These are phyloP conservation scores for Microctenopoma steveboyesi DNA, from an alignment of 2,797 vertebrate genomes.

Conservation along the genomic window DNA sequence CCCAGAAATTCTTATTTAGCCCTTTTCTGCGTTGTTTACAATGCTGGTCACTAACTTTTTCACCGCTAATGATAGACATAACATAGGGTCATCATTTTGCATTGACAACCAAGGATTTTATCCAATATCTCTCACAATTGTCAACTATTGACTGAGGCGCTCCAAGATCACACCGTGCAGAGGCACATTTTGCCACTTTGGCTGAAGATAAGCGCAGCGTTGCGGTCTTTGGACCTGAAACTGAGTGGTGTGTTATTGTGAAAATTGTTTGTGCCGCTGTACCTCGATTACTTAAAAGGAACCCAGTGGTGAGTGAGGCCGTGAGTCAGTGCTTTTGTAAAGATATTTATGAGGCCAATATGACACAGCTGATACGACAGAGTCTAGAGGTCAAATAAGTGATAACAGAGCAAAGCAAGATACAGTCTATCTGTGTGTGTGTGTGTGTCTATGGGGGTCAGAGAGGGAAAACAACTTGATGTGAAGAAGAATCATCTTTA, in stretches of 20 bases:
- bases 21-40: no score
- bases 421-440: constrained; percentile 34
- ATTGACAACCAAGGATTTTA: not conserved
- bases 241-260: constrained; percentile 4
- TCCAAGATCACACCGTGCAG: not conserved
- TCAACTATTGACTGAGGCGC: not conserved
- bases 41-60: no score
- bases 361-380: constrained; percentile 57
- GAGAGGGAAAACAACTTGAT: constrained; percentile 34
- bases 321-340: constrained; percentile 52
- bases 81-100: not conserved
- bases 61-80: no score
- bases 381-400: constrained; percentile 64
- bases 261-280: constrained; percentile 33
- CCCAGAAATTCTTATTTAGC: not conserved
- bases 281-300: constrained; percentile 33
- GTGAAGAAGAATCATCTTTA: no score
- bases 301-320: constrained; percentile 34
- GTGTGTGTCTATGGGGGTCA: constrained; percentile 23
- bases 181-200: not conserved
- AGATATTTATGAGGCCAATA: constrained; percentile 64
- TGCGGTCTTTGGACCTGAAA: constrained; percentile 3
- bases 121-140: not conserved
- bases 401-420: constrained; percentile 56
- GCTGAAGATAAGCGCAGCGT: constrained; percentile 9